Conservation (phyloP, 2,797 vertebrate genomes). For the Halcyon chelicuti region DNA sequence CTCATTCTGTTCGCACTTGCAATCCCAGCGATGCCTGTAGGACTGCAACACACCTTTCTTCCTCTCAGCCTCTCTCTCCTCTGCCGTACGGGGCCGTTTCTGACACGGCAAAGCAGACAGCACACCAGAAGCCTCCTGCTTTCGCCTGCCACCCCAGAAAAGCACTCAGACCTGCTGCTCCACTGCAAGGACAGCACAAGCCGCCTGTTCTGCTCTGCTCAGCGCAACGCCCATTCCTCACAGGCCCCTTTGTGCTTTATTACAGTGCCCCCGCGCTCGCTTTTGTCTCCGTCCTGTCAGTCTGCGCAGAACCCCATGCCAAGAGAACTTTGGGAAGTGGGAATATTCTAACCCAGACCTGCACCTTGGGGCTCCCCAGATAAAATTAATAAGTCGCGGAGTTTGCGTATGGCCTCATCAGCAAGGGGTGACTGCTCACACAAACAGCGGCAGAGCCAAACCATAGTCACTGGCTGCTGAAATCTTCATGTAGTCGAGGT, state of each 20-base stretch:
- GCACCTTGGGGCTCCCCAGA: background rate
- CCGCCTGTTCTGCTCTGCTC: background rate
- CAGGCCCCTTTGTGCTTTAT: constrained; percentile 21
- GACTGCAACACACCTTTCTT: constrained; percentile 43
- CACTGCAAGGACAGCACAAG: background rate
- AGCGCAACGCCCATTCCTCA: background rate
- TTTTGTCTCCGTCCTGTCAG: constrained; percentile 47
- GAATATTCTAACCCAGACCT: background rate
- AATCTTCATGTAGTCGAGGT: background rate
- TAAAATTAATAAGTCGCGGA: background rate
- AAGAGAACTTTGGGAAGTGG: constrained; percentile 29
- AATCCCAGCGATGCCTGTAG: constrained; percentile 6
- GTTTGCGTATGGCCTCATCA: background rate
- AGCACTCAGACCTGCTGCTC: background rate
- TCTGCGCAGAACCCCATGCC: background rate
- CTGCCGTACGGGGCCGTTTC: accelerated
- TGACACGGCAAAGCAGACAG: background rate
- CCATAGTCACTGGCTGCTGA: background rate
- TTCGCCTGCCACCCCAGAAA: background rate
- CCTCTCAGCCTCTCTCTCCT: background rate
- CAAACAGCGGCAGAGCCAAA: constrained; percentile 26
- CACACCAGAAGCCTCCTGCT: background rate
- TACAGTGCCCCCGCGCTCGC: constrained; percentile 2
- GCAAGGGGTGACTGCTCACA: background rate
- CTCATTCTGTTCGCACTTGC: constrained; percentile 37